Base-by-base conservation (phyloP, 92 coral and sea anemone species). In the Epizoanthus ramosus region DNA sequence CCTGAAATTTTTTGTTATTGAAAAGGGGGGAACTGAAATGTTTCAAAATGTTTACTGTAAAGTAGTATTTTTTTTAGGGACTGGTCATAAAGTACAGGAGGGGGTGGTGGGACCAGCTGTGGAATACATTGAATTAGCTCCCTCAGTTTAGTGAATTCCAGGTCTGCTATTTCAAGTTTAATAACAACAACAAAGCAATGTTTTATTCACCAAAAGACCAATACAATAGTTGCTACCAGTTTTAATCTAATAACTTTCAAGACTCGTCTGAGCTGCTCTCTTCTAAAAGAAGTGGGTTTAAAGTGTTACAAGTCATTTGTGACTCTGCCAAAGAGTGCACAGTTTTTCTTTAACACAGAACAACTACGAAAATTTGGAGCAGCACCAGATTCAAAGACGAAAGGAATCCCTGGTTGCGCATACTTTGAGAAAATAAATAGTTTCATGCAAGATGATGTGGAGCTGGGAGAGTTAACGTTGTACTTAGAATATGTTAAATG, bases 401-500 rank as follows among this genome's bases (percentile, higher is more conserved):
- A 77, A 77, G 28, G 18, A 15, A 77, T 77, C 13, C 71, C 83
- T 0, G 86, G 86, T 16, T 45, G 5, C 22, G 80, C 81, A 73
- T 84, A 84, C 54, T 74, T 84, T 54, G 74, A 58, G 63, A 84
- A 74, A 52, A 23, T 83, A n/a, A 56, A 65, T 67, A 23, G 41
- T 59, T 88, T 88, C 18, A 47, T 80, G 53, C 60, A 54, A 65
- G 64, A 79, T 57, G 84, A 89, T 67, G 73, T 64, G 5, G 53
- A 76, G 67, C 88, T 75, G 4, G 87, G 85, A 15, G n/a, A n/a
- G n/a, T n/a, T n/a, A n/a, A 79, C 82, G 71, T 85, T 89, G 35
- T 69, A 80, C 82, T 33, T 84, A 60, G 88, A 88, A 71, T 79
- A 80, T 66, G 2, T 89, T 2, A 90, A 83, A 43, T 59, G 52